Evolutionary conservation across 2,797 vertebrate species (phyloP).

Genomic region (Emydoidea blandingii): DNA sequence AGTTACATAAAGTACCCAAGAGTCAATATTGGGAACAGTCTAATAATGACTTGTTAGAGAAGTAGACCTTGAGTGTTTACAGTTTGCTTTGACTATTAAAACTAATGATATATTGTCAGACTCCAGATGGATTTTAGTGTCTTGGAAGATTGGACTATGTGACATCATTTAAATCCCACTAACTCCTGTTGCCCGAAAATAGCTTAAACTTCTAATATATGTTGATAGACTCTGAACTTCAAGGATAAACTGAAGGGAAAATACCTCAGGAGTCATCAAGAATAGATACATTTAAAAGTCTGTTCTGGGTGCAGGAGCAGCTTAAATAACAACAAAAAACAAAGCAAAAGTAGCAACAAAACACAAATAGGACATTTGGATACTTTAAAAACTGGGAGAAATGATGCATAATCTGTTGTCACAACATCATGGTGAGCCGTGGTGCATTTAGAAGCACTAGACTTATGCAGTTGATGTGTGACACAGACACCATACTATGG

Average conservation of each 20-base stretch:
- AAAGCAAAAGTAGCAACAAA: background rate
- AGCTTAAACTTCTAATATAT: background rate
- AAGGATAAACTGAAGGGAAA: background rate
- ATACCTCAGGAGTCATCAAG: background rate
- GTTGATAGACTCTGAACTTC: background rate
- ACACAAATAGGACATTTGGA: background rate
- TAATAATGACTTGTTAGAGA: background rate
- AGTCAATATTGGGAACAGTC: background rate
- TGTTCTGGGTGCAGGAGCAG: background rate
- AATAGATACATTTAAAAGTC: background rate
- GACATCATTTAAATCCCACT: background rate
- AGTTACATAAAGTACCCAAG: background rate
- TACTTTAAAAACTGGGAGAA: background rate
- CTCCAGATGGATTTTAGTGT: background rate
- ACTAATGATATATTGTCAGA: background rate
- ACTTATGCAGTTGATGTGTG: accelerated
- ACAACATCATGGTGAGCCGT: background rate
- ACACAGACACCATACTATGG: background rate
- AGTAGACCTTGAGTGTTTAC: background rate
- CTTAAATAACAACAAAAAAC: background rate
- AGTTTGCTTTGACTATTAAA: background rate
- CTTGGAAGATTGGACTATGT: background rate
- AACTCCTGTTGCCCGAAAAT: background rate
- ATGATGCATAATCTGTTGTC: background rate
- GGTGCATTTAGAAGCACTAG: background rate